Evolutionary conservation across 2,888 invertebrate species (phyloP).

Genomic region (Aphrophora alni): DNA sequence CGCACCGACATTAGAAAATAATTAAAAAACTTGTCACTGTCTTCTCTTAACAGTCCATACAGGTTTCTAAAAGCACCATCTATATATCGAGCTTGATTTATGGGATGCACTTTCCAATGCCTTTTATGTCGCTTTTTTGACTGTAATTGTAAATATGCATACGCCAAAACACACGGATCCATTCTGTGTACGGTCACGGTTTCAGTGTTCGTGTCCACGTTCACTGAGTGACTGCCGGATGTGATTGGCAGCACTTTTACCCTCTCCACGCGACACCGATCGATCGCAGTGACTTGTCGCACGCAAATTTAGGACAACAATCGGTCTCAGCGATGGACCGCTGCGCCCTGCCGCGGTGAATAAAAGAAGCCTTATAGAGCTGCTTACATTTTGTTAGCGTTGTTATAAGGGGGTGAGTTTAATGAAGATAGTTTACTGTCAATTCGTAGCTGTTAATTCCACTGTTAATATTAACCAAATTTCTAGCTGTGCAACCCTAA

Average conservation of each 20-base stretch:
- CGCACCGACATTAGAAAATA: too few relatives aligned
- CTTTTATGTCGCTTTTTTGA: background rate
- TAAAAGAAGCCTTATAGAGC: conserved; percentile 14
- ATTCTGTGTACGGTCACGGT: background rate
- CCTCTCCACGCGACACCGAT: conserved; percentile 13
- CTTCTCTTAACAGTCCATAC: background rate
- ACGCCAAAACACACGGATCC: too few relatives aligned
- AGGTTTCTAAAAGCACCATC: background rate
- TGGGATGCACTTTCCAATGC: too few relatives aligned
- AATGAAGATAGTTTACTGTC: too few relatives aligned
- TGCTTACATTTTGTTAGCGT: too few relatives aligned
- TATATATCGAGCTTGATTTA: background rate
- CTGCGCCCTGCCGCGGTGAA: conserved; percentile 1
- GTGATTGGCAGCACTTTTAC: conserved; percentile 15
- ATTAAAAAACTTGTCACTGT: too few relatives aligned
- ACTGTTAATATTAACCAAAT: too few relatives aligned
- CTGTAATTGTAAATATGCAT: background rate
- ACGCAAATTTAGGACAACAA: background rate
- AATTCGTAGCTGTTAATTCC: too few relatives aligned
- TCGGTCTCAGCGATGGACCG: too few relatives aligned
- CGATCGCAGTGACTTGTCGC: background rate
- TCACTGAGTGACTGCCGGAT: background rate
- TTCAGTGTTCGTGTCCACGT: too few relatives aligned
- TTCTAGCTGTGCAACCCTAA: too few relatives aligned
- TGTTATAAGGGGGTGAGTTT: too few relatives aligned